Percentiles rank a stretch among this genome's conserved stretches.
Evolutionary conservation across 2,888 invertebrate species (phyloP).

Genomic region (Cephus spinipes): DNA sequence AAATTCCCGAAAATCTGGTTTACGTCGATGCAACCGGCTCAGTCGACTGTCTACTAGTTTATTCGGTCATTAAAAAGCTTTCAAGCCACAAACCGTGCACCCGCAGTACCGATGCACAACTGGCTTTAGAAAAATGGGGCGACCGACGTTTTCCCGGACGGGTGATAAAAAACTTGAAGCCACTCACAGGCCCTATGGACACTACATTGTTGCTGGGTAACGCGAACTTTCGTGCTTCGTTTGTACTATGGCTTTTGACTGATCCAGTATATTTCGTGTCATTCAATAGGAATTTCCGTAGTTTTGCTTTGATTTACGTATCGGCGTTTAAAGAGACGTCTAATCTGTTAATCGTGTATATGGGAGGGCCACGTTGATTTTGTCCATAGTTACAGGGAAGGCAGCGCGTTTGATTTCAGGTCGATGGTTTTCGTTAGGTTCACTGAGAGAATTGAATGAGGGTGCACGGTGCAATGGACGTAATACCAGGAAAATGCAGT

Average conservation of each 20-base stretch:
- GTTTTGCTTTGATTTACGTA: not conserved
- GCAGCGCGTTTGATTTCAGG: not conserved
- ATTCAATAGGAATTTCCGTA: not conserved
- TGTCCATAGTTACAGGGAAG: not conserved
- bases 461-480: not conserved
- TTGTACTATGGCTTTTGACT: not conserved
- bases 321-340: not conserved
- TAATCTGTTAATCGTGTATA: not conserved
- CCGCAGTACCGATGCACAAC: conserved; percentile 27
- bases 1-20: not conserved
- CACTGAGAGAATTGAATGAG: not conserved
- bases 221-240: not conserved
- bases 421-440: not conserved
- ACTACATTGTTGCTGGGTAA: not conserved
- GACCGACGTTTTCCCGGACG: not conserved
- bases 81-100: conserved; percentile 33
- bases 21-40: not conserved
- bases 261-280: not conserved
- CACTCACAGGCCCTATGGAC: not conserved
- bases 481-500: not conserved
- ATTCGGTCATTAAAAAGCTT: conserved; percentile 49
- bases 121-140: not conserved
- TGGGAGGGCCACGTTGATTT: not conserved
- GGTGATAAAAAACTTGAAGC: not conserved
- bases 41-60: conserved; percentile 30